Base-by-base conservation (phyloP, 2,113 vertebrate genomes). In the Ellobius talpinus region DNA sequence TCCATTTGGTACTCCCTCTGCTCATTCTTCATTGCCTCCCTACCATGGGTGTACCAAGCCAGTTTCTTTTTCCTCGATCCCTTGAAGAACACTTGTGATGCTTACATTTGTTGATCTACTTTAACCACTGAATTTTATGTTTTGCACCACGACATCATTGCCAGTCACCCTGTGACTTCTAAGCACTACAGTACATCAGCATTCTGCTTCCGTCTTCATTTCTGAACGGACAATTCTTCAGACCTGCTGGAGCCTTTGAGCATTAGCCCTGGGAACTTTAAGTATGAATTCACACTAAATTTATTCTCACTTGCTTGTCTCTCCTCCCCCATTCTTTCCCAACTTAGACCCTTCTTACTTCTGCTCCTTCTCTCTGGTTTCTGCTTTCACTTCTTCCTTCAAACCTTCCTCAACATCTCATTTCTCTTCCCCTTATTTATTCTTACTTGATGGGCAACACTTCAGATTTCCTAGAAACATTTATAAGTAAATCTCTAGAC, bases 401-500 rank as follows among this genome's bases (percentile, higher is more conserved):
- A n/a, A 70, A 39, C 47, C 5, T 66, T 66, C 65, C 39, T 65
- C 21, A 79, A 1, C 3, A 42, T 93, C 76, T 82, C 74, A 42
- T 93, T 79, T 82, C 74, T 87, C 77, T 61, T 42, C 45, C 72
- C 26, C 19, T 61, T 47, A 33, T 61, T 93, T 52, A 87, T 72
- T 91, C 23, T 19, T 24, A 73, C 6, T 7, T 74, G 24, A 79
- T 50, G 26, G 26, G 3, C 36, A 76, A 76, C 4, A 4, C 14
- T 94, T 93, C 50, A 13, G 11, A n/a, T 91, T 86, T 84, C 31
- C 36, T 93, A 91, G 76, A 91, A 74, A 66, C 74, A 16, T 26
- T 73, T 77, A 16, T 6, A 74, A 78, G 39, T 21, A 94, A 70
- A 93, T 63, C 47, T 84, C 31, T n/a, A 24, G 42, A 24, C 36